Percentiles rank a stretch among this genome's conserved stretches.
These are phyloP conservation scores for Martes martes DNA, from an alignment of 2,113 vertebrate species.

Conservation along the genomic window DNA sequence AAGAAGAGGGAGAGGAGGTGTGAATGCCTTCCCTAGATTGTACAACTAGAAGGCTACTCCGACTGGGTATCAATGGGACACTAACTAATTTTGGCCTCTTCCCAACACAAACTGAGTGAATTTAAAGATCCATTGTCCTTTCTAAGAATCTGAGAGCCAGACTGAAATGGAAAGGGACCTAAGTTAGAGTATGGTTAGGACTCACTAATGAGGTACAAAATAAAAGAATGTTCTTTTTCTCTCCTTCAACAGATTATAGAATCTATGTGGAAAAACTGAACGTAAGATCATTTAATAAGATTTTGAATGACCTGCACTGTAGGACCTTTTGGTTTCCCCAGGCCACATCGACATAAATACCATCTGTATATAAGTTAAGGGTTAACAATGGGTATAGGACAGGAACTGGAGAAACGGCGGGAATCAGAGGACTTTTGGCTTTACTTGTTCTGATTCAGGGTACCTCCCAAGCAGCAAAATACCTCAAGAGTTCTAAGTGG, in stretches of 20 bases:
- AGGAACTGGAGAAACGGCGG: neutral
- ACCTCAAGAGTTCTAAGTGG: neutral
- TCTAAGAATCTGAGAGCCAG: slow-evolving; percentile 33
- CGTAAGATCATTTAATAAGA: neutral
- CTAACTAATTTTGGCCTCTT: neutral
- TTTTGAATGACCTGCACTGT: neutral
- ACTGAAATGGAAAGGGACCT: neutral
- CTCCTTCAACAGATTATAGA: neutral
- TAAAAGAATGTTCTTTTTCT: neutral
- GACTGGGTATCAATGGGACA: neutral
- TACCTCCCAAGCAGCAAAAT: neutral
- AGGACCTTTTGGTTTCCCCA: neutral
- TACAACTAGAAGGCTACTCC: neutral
- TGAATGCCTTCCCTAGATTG: neutral
- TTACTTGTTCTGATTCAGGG: neutral
- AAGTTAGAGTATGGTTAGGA: neutral
- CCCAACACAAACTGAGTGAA: neutral
- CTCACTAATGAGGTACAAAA: slow-evolving; percentile 36
- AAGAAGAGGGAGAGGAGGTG: neutral
- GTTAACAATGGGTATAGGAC: neutral
- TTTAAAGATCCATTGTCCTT: slow-evolving; percentile 46
- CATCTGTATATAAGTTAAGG: neutral
- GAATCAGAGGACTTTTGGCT: neutral
- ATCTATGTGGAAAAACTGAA: neutral
- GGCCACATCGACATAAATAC: neutral